These are phyloP conservation scores for Baryphthengus martii DNA, from an alignment of 2,113 vertebrate species.

Conservation along the genomic window DNA sequence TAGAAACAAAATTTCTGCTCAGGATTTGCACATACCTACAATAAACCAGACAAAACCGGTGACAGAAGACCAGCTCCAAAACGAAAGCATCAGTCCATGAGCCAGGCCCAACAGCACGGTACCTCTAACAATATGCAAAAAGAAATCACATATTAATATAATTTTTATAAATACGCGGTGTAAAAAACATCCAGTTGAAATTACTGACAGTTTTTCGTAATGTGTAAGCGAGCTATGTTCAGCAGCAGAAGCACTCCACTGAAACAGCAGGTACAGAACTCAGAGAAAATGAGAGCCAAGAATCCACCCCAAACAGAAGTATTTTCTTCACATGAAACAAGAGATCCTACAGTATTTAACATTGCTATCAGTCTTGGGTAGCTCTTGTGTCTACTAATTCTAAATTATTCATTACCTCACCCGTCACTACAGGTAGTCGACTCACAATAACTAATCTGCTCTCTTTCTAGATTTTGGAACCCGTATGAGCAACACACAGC, in stretches of 20 bases:
- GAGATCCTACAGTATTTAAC: neutral
- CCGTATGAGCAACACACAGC: neutral
- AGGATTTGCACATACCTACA: constrained; percentile 36
- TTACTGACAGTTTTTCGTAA: neutral
- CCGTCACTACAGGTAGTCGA: neutral
- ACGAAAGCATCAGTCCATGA: constrained; percentile 66
- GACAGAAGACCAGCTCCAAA: constrained; percentile 55
- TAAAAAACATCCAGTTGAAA: neutral
- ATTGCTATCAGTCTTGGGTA: neutral
- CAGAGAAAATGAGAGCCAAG: neutral
- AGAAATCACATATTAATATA: neutral
- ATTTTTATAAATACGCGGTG: neutral
- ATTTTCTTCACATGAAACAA: neutral
- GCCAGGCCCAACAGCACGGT: constrained; percentile 52
- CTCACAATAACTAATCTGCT: neutral
- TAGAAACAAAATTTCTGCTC: neutral
- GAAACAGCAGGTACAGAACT: neutral
- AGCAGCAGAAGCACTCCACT: neutral
- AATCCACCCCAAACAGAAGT: neutral
- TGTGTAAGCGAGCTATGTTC: neutral
- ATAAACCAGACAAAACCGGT: constrained; percentile 41
- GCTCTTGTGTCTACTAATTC: neutral
- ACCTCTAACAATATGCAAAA: constrained; percentile 30
- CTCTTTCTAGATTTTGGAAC: neutral
- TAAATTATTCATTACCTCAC: neutral